A percentile compares a stretch with the other conserved stretches of the same genome.
Conservation (phyloP, 2,888 invertebrate species). For the Athetis lepigone region DNA sequence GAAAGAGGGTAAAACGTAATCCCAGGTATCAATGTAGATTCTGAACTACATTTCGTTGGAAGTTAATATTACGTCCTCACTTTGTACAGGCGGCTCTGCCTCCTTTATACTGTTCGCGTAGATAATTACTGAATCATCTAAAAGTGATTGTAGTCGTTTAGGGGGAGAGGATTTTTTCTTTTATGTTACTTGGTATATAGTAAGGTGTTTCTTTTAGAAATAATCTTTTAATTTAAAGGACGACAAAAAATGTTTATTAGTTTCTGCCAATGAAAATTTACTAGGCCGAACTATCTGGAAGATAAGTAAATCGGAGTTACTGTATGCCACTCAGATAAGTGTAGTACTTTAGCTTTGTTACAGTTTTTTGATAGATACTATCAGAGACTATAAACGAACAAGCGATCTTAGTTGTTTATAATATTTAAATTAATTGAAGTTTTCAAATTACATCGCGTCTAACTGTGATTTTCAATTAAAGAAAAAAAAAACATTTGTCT, state of each 20-base stretch:
- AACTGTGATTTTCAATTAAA: not conserved
- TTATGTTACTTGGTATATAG: conserved; percentile 1
- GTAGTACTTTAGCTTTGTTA: no score
- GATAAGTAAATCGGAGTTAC: no score
- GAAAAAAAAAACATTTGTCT: conserved; percentile 17
- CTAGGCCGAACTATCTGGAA: no score
- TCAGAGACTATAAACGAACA: no score
- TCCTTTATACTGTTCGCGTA: conserved; percentile 46
- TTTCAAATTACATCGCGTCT: no score
- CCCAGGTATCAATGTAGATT: conserved; percentile 84
- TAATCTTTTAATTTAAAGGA: not conserved
- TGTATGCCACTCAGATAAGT: no score
- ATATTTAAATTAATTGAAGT: no score
- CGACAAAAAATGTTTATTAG: no score
- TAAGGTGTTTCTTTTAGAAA: conserved; percentile 3
- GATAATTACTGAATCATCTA: conserved; percentile 43
- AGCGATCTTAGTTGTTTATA: no score
- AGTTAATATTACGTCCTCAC: conserved; percentile 67
- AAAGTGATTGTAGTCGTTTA: conserved; percentile 27
- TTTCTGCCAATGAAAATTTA: no score
- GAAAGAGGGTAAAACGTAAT: conserved; percentile 89
- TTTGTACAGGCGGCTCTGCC: conserved; percentile 51
- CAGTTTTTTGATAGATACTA: no score
- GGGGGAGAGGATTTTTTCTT: conserved; percentile 8
- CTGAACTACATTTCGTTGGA: conserved; percentile 75